phyloP scores from a whole-genome alignment of 2,113 vertebrate species.

The Microcebus tavaratra region DNA sequence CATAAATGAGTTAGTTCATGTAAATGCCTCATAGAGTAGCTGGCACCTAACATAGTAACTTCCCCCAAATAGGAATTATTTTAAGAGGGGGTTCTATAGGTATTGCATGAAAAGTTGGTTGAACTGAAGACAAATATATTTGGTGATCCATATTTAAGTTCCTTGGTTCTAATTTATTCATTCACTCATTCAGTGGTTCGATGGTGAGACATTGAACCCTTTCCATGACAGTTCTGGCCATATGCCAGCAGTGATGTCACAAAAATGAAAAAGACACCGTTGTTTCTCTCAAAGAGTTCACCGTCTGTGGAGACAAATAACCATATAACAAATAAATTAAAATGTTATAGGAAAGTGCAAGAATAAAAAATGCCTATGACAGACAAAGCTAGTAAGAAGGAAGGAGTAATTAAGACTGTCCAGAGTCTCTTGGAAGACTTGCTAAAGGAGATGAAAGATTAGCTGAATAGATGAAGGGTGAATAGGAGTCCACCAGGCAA shows the following conservation, averaged over 20 bases:
- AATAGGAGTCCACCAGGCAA: not conserved
- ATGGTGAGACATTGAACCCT: not conserved
- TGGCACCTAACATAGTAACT: not conserved
- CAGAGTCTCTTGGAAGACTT: not conserved
- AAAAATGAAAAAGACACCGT: not conserved
- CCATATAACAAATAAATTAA: not conserved
- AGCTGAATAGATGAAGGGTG: not conserved
- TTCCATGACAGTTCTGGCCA: not conserved
- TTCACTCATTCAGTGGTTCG: not conserved
- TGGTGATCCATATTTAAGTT: not conserved
- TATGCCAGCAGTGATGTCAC: not conserved
- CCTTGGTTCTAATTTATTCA: not conserved
- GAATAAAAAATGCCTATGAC: not conserved
- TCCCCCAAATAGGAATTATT: not conserved
- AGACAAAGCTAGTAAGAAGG: not conserved
- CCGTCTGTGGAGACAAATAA: not conserved
- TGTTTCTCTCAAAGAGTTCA: not conserved
- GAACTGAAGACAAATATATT: not conserved
- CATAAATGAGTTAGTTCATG: not conserved
- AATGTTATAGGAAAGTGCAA: not conserved
- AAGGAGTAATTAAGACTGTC: not conserved
- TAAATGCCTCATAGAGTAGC: not conserved
- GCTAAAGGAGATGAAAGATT: conserved; percentile 1
- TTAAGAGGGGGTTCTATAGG: not conserved
- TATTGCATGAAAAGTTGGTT: not conserved